Evolutionary conservation across 2,797 vertebrate genomes (phyloP).

Genomic region (Malacoctenus gilli): DNA sequence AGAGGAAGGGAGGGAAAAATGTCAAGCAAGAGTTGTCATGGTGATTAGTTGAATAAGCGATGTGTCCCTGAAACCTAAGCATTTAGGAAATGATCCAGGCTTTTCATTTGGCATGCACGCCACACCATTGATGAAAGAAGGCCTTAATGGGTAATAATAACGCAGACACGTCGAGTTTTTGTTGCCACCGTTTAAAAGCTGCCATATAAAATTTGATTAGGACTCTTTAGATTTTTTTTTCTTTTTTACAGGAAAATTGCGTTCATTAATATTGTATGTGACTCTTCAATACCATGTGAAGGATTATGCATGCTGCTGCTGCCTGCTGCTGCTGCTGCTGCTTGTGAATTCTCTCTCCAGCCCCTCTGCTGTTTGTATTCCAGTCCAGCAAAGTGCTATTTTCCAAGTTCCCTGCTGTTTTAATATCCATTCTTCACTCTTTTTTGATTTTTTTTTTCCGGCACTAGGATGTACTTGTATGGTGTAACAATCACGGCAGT

Average conservation of each 20-base stretch:
- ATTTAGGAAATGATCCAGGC: constrained; percentile 66
- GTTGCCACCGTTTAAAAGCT: constrained; percentile 7
- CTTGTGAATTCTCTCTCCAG: constrained; percentile 65
- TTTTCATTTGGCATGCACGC: constrained; percentile 43
- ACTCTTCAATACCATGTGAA: constrained; percentile 62
- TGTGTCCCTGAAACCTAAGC: constrained; percentile 72
- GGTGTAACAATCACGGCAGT: constrained; percentile 32
- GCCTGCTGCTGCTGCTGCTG: constrained; percentile 64
- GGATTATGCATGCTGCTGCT: constrained; percentile 75
- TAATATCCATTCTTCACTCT: constrained; percentile 63
- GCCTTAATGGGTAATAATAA: constrained; percentile 51
- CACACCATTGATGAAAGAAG: constrained; percentile 48
- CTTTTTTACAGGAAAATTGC: constrained; percentile 51
- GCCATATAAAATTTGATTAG: constrained; percentile 50
- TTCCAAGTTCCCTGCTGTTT: constrained; percentile 70
- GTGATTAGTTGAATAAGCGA: constrained; percentile 82
- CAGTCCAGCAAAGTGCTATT: constrained; percentile 59
- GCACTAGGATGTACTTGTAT: constrained; percentile 27
- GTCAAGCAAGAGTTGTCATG: constrained; percentile 82
- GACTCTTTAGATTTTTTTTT: constrained; percentile 36
- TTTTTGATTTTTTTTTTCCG: constrained; percentile 17
- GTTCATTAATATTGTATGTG: constrained; percentile 60
- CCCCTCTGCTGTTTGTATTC: constrained; percentile 72
- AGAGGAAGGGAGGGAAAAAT: constrained; percentile 57
- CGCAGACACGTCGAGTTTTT: constrained; percentile 30